Base-by-base conservation (phyloP, 1,140 invertebrate genomes). In the Lasaia peninsularis region DNA sequence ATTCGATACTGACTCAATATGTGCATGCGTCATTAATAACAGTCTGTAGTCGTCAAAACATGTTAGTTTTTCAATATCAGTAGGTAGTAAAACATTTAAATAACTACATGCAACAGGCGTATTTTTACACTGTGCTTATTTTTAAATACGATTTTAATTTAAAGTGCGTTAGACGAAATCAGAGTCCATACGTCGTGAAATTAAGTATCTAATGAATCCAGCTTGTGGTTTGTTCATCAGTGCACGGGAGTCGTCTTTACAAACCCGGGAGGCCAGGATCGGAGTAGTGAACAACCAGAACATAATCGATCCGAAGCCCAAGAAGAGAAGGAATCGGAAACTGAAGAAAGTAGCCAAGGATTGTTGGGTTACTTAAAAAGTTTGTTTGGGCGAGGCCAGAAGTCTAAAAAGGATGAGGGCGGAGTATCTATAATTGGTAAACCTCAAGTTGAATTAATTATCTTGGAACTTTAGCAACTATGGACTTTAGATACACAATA, bases 111-210 rank as follows among this genome's bases (percentile, higher is more conserved):
- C 24, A 28, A 28, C 5, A 28, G 24, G 5, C 24, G 8, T 7
- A n/a, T 28, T 28, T 28, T 28, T 28, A 28, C 5, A 28, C 24
- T 28, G 24, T 7, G 24, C 12, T 40, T 51, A 35, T 37, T 56
- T 11, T 50, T 2, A 24, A 24, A 14, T 54, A 9, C 16, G 16
- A 16, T 16, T 37, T 37, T 16, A 48, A 34, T 48, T 10, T 28
- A 62, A 68, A 80, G 83, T 86, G 83, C 81, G 83, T 86, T 86
- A 75, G 81, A 84, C 83, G 83, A 86, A 84, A 86, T 80, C 81
- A 78, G 83, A 83, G 78, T 73, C 80, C 73, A 66, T 60, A 63
- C 67, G 73, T 55, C 58, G 65, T 65, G 70, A 65, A 60, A 69
- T 80, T 67, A 78, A 78, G 67, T 72, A 75, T 80, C 78, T 84